A percentile compares a stretch with the other conserved stretches of the same genome.
Conservation (phyloP, 1,140 invertebrate species). For the Neelides sp. region DNA sequence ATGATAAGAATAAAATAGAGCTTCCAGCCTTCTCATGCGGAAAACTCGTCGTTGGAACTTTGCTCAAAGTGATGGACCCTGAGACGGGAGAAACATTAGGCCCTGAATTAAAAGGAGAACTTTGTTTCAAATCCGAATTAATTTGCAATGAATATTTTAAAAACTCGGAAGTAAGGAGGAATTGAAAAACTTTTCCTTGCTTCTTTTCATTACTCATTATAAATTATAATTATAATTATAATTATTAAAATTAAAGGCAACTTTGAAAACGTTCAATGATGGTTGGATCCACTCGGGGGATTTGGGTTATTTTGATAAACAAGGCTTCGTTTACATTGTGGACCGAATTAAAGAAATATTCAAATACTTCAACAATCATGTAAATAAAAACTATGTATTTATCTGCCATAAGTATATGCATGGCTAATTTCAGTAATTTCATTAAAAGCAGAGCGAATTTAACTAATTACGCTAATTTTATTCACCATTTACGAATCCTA, state of each 20-base stretch:
- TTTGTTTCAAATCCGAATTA: conserved; percentile 6
- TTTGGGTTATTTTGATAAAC: conserved; percentile 31
- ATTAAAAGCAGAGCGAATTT: no score
- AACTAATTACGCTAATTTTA: no score
- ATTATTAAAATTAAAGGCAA: conserved; percentile 4
- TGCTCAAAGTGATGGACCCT: conserved; percentile 6
- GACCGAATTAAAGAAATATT: conserved; percentile 35
- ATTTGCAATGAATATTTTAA: conserved; percentile 4
- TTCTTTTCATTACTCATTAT: neutral
- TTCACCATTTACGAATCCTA: neutral
- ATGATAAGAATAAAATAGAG: conserved; percentile 1
- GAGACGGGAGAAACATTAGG: conserved; percentile 8
- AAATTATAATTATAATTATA: neutral
- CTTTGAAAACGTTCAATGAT: conserved; percentile 7
- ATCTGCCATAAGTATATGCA: neutral
- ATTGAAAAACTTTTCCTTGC: no score
- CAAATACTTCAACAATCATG: conserved; percentile 31
- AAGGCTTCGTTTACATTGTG: conserved; percentile 33
- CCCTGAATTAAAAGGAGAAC: conserved; percentile 10
- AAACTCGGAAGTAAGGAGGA: conserved; percentile 1
- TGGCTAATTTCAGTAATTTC: no score
- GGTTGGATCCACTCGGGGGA: conserved; percentile 33
- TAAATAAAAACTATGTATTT: conserved; percentile 9
- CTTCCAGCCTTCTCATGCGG: conserved; percentile 7
- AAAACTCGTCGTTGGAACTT: conserved; percentile 3